These are phyloP conservation scores for Ceratitis capitata DNA, from an alignment of 1,140 invertebrate species.

Conservation along the genomic window DNA sequence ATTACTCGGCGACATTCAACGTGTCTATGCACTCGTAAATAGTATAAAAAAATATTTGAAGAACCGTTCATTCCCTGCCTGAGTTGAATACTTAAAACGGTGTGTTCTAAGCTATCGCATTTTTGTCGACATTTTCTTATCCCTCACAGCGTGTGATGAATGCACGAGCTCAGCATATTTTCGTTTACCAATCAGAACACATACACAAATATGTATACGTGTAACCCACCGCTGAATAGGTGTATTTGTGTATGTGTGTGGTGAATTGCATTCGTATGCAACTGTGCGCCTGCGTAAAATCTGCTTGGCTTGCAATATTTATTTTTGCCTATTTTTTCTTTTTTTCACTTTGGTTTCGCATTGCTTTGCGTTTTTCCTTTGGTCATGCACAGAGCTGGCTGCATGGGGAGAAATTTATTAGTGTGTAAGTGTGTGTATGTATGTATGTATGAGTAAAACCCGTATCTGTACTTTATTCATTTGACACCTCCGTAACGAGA, in stretches of 20 bases:
- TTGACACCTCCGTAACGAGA: neutral
- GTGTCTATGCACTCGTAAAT: neutral
- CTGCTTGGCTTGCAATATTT: neutral
- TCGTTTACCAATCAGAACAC: neutral
- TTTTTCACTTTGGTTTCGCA: neutral
- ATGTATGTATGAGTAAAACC: neutral
- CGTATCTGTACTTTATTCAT: neutral
- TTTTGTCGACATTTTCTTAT: neutral
- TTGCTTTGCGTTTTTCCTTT: neutral
- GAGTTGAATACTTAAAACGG: slow-evolving; percentile 29
- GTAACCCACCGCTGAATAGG: too few species aligned
- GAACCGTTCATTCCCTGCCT: slow-evolving; percentile 12
- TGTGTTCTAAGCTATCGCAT: neutral
- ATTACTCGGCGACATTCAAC: too few species aligned
- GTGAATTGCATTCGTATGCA: neutral
- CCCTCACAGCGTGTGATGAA: neutral
- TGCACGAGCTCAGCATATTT: slow-evolving; percentile 2
- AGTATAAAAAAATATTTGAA: neutral
- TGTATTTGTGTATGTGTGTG: neutral
- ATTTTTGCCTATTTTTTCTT: neutral
- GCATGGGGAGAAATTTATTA: neutral
- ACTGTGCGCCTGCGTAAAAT: slow-evolving; percentile 31
- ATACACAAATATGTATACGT: neutral
- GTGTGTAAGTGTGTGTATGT: neutral
- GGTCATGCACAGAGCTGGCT: neutral